Conservation (phyloP, 2,888 invertebrate species). For the Oasisia sp. region DNA sequence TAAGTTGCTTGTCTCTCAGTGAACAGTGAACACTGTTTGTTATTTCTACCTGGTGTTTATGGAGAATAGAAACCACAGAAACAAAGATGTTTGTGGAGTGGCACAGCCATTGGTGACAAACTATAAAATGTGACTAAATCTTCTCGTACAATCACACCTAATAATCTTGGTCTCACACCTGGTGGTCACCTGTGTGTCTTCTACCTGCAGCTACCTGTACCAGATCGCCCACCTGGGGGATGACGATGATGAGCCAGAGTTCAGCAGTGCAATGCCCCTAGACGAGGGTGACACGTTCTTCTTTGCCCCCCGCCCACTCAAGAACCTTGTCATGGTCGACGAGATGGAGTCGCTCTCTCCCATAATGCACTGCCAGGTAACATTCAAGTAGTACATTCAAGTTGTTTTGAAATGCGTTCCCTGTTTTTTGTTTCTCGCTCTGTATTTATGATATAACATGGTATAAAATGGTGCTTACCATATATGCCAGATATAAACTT, state of each 20-base stretch:
- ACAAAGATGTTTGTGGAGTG: not conserved
- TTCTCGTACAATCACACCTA: not conserved
- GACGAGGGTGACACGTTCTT: conserved; percentile 99
- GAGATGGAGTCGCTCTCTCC: conserved; percentile 96
- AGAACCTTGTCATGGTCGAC: conserved; percentile 95
- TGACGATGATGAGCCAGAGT: conserved; percentile 98
- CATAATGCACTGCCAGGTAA: conserved; percentile 82
- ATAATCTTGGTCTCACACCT: not conserved
- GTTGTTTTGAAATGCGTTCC: not conserved
- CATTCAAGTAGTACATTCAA: not conserved
- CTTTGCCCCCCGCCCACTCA: conserved; percentile 91
- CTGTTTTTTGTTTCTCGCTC: not conserved
- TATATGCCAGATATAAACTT: not conserved
- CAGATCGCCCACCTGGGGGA: conserved; percentile 99
- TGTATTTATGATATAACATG: not conserved
- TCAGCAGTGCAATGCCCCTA: conserved; percentile 96
- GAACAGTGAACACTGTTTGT: not conserved
- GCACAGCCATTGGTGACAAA: too few relatives aligned
- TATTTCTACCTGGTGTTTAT: not conserved
- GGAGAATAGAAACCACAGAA: not conserved
- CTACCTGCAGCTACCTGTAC: conserved; percentile 83
- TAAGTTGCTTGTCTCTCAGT: not conserved
- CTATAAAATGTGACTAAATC: not conserved
- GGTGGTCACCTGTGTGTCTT: too few relatives aligned
- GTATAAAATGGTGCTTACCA: not conserved